Evolutionary conservation across 2,888 invertebrate species (phyloP).

Genomic region (Tortrix viridana): DNA sequence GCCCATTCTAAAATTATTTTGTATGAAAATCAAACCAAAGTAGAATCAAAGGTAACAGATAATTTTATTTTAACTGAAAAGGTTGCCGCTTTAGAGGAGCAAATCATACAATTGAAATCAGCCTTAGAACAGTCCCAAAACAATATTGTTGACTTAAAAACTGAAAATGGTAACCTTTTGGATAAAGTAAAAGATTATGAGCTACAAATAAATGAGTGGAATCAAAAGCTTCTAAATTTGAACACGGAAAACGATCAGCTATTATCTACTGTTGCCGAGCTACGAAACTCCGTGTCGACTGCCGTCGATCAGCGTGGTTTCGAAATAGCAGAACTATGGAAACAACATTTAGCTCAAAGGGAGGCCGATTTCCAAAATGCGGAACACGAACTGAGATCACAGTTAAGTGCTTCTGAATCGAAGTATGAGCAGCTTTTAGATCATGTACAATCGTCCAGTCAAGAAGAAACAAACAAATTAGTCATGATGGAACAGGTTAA

Average conservation of each 20-base stretch:
- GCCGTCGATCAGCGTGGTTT: constrained; percentile 87
- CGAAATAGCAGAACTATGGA: constrained; percentile 89
- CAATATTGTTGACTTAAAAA: constrained; percentile 63
- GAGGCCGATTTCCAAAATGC: constrained; percentile 85
- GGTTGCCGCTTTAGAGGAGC: constrained; percentile 56
- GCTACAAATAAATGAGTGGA: constrained; percentile 60
- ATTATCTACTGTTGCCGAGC: constrained; percentile 73
- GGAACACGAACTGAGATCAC: constrained; percentile 78
- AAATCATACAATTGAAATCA: constrained; percentile 56
- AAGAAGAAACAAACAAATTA: constrained; percentile 76
- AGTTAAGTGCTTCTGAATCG: constrained; percentile 78
- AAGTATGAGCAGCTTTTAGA: constrained; percentile 78
- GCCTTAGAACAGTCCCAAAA: constrained; percentile 67
- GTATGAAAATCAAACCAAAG: constrained; percentile 44
- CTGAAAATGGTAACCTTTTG: constrained; percentile 52
- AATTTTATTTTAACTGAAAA: constrained; percentile 52
- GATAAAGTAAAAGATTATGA: constrained; percentile 51
- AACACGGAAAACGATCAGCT: constrained; percentile 75
- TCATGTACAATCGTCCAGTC: constrained; percentile 72
- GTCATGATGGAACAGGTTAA: constrained; percentile 69
- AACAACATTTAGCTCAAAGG: constrained; percentile 86
- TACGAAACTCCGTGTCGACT: constrained; percentile 74
- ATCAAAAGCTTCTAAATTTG: constrained; percentile 63
- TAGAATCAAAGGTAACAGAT: constrained; percentile 44
- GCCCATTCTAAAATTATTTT: constrained; percentile 46